phyloP scores from a whole-genome alignment of 2,797 vertebrate species.

The Adelosebastes latens region DNA sequence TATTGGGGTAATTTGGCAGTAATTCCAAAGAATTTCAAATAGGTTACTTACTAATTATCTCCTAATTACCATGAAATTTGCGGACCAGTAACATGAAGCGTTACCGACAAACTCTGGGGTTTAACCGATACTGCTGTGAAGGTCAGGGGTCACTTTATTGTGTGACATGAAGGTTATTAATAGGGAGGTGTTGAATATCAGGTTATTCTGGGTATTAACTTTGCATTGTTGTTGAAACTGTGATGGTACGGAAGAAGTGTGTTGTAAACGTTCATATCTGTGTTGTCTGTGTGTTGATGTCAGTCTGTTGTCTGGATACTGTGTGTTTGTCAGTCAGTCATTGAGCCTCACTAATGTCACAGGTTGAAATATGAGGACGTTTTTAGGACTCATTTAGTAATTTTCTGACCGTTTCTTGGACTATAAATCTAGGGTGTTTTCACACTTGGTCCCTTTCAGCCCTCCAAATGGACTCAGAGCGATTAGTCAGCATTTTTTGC shows the following conservation, averaged over 20 bases:
- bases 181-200: not conserved
- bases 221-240: constrained; percentile 26
- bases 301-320: not conserved
- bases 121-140: constrained; percentile 55
- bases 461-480: too few species aligned
- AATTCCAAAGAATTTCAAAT: too few species aligned
- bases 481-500: too few species aligned
- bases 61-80: too few species aligned
- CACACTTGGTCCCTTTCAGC: too few species aligned
- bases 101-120: constrained; percentile 19
- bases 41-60: too few species aligned
- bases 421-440: not conserved
- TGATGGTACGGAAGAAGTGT: constrained; percentile 8
- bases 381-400: not conserved
- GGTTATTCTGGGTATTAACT: constrained; percentile 16
- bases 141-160: constrained; percentile 4
- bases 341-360: not conserved
- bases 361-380: not conserved
- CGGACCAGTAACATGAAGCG: too few species aligned
- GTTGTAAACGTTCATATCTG: constrained; percentile 15
- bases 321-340: not conserved
- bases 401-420: not conserved
- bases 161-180: not conserved
- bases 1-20: too few species aligned
- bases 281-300: not conserved